These are phyloP conservation scores for Centruroides sculpturatus DNA, from an alignment of 1,140 invertebrate genomes.

Conservation along the genomic window DNA sequence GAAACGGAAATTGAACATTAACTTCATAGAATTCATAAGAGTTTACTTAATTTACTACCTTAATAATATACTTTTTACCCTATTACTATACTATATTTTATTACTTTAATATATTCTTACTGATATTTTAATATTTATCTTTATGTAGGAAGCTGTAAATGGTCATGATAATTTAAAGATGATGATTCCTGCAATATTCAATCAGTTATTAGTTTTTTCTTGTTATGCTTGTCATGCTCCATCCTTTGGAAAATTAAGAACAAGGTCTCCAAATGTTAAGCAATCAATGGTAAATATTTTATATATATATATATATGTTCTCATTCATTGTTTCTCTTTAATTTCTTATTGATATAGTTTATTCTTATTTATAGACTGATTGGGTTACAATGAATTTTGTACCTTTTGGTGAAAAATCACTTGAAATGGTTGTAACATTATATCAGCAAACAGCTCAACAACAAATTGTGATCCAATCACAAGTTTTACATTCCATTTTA, in stretches of 20 bases:
- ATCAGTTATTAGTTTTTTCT: constrained; percentile 52
- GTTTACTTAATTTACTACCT: too few relatives aligned
- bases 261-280: background rate
- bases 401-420: constrained; percentile 70
- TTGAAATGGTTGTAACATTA: constrained; percentile 62
- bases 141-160: constrained; percentile 46
- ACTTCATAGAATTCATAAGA: too few relatives aligned
- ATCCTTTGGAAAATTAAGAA: constrained; percentile 13
- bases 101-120: too few relatives aligned
- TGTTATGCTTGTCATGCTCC: constrained; percentile 18
- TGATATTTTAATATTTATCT: background rate
- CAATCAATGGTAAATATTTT: constrained; percentile 1
- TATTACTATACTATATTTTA: too few relatives aligned
- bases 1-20: too few relatives aligned
- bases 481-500: constrained; percentile 61
- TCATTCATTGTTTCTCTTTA: background rate
- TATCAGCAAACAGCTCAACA: constrained; percentile 67
- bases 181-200: constrained; percentile 64
- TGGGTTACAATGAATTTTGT: constrained; percentile 75
- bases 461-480: constrained; percentile 52
- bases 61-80: too few relatives aligned
- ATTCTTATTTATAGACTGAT: constrained; percentile 33
- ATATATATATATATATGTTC: background rate
- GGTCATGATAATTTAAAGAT: constrained; percentile 45
- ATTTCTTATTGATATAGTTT: constrained; percentile 21